Percentiles rank a stretch among this genome's conserved stretches.
These are phyloP conservation scores for Tillus elongatus DNA, from an alignment of 2,888 invertebrate species.

Conservation along the genomic window DNA sequence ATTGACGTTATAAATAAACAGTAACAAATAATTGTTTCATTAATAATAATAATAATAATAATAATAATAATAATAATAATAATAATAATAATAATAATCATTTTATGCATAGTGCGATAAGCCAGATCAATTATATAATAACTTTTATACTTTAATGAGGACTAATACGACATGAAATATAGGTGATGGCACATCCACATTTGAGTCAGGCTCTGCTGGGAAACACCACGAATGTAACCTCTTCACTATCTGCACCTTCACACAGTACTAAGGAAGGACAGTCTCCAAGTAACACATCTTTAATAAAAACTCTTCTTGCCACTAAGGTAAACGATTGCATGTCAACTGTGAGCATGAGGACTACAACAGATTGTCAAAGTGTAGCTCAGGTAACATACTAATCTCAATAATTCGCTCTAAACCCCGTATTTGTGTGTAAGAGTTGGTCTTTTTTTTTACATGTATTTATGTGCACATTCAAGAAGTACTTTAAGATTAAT, in stretches of 20 bases:
- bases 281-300: slow-evolving; percentile 58
- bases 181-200: slow-evolving; percentile 54
- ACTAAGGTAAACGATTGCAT: slow-evolving; percentile 76
- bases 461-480: too few species aligned
- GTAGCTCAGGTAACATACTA: slow-evolving; percentile 44
- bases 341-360: slow-evolving; percentile 42
- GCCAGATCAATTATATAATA: too few species aligned
- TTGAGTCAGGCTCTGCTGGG: slow-evolving; percentile 52
- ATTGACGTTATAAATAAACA: too few species aligned
- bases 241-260: slow-evolving; percentile 15
- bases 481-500: too few species aligned
- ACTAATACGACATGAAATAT: too few species aligned
- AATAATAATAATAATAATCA: too few species aligned
- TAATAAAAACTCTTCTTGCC: slow-evolving; percentile 89
- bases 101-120: too few species aligned
- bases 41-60: too few species aligned
- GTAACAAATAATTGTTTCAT: too few species aligned
- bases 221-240: slow-evolving; percentile 22
- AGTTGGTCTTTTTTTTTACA: background rate
- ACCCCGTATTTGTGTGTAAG: background rate
- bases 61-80: too few species aligned
- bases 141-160: too few species aligned
- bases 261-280: slow-evolving; percentile 34
- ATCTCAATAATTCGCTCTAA: too few species aligned
- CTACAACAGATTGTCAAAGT: slow-evolving; percentile 46